Evolutionary conservation across 2,888 invertebrate genomes (phyloP), one percentile per base, ranked within the genome.

Genomic region (Exephanes ischioxanthus): DNA sequence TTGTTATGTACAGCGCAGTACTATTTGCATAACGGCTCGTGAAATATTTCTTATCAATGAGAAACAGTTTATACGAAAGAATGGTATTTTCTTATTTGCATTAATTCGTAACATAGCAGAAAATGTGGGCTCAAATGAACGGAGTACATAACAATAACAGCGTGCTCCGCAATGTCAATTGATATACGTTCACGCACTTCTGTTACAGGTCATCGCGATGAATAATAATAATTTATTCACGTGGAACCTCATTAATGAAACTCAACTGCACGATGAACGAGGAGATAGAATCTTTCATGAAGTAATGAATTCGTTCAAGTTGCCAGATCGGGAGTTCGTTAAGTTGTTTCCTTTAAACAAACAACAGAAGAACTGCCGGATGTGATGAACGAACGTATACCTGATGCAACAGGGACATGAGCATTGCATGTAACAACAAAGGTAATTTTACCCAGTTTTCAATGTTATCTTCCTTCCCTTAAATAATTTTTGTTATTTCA

Each of bases 351-450:
- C 1, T n/a, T 53, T 19, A 2, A 53, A 53, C n/a, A 53, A 19
- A 19, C 53, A 53, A 53, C 19, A n/a, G 53, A n/a, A 19, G 53
- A 14, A 19, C 7, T 53, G 6, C 3, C 19, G 4, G 7, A 53
- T 53, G 6, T 0, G 53, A 53, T 53, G 19, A 53, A 16, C 19
- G 53, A 53, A 53, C 16, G 7, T 53, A 53, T 53, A 19, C 19
- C 7, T 53, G 7, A 53, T 53, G 53, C 19, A 53, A 6, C 5
- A 19, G 0, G 19, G n/a, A 19, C 9, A 9, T 19, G 19, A 53
- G 19, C n/a, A 53, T 53, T 53, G 7, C 1, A 3, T 19, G 53
- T 53, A 53, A 19, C 87, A 55, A 80, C 81, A 80, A 77, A 81
- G 83, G 19, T 53, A 53, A 19, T 19, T 53, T 53, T 53, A 7